These are phyloP conservation scores for Sinotaia quadrata DNA, from an alignment of 2,888 invertebrate species.

Conservation along the genomic window DNA sequence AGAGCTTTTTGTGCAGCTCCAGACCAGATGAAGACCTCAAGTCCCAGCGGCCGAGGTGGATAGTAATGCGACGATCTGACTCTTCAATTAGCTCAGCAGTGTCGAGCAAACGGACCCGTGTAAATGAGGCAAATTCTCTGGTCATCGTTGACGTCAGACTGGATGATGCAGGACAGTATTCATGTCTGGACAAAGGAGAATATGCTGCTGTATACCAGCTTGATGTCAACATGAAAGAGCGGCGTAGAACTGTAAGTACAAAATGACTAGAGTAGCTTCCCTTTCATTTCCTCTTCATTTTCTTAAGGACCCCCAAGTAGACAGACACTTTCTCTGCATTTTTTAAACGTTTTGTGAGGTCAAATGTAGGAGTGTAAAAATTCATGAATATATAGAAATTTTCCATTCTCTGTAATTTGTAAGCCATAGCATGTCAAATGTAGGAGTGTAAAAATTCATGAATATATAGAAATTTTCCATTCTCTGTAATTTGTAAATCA, in stretches of 20 bases:
- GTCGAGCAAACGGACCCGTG: constrained; percentile 27
- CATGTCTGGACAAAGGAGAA: constrained; percentile 49
- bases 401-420: too few relatives aligned
- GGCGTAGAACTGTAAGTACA: constrained; percentile 40
- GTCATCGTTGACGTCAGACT: constrained; percentile 42
- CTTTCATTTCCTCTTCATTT: too few relatives aligned
- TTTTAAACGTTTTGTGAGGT: too few relatives aligned
- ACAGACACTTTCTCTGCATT: too few relatives aligned
- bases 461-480: too few relatives aligned
- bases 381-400: too few relatives aligned
- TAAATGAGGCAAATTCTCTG: constrained; percentile 41
- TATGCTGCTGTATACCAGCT: constrained; percentile 57
- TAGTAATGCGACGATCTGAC: constrained; percentile 44
- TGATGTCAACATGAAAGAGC: constrained; percentile 58
- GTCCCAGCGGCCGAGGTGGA: constrained; percentile 45
- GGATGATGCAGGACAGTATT: constrained; percentile 57
- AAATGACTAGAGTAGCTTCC: too few relatives aligned
- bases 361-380: too few relatives aligned
- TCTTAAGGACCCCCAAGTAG: too few relatives aligned
- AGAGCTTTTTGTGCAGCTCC: constrained; percentile 27
- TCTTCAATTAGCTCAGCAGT: constrained; percentile 27
- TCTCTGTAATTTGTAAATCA: too few relatives aligned
- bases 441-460: too few relatives aligned
- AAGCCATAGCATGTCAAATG: too few relatives aligned
- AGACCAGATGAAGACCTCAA: constrained; percentile 41